Percentiles rank a stretch among this genome's conserved stretches.
Conservation (phyloP, 1,140 invertebrate genomes). For the Linepithema humile region DNA sequence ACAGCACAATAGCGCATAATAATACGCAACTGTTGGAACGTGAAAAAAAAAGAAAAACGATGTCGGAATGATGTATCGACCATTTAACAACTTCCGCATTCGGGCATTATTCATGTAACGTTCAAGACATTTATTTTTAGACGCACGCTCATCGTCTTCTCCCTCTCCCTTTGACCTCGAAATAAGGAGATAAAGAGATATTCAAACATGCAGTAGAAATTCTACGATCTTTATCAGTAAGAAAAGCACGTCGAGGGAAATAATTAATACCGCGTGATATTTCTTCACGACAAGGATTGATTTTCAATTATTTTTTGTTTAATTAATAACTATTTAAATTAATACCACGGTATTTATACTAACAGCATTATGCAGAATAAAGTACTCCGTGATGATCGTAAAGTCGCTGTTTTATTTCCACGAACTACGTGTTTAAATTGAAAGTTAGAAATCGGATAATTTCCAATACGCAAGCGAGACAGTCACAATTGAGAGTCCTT, state of each 20-base stretch:
- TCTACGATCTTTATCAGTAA: not conserved
- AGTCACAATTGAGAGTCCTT: not conserved
- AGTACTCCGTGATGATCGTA: not conserved
- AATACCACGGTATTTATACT: not conserved
- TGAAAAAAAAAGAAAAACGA: conserved; percentile 5
- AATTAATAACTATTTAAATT: too few species aligned
- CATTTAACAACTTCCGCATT: conserved; percentile 59
- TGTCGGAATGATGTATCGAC: conserved; percentile 50
- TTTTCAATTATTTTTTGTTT: not conserved
- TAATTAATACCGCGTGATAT: conserved; percentile 31
- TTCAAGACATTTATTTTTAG: conserved; percentile 53
- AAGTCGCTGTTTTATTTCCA: not conserved
- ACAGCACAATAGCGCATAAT: conserved; percentile 12
- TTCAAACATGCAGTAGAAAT: conserved; percentile 28
- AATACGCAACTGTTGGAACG: not conserved
- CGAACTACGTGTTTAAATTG: not conserved
- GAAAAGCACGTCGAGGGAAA: not conserved
- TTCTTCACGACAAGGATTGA: not conserved
- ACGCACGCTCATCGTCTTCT: conserved; percentile 27
- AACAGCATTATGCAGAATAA: not conserved
- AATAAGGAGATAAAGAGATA: conserved; percentile 42
- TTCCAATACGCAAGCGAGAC: too few species aligned
- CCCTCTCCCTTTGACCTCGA: conserved; percentile 19
- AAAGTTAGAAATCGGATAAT: not conserved
- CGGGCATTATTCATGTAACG: conserved; percentile 53